Base-by-base conservation (phyloP, 2,113 vertebrate species). In the Percina caprodes region DNA sequence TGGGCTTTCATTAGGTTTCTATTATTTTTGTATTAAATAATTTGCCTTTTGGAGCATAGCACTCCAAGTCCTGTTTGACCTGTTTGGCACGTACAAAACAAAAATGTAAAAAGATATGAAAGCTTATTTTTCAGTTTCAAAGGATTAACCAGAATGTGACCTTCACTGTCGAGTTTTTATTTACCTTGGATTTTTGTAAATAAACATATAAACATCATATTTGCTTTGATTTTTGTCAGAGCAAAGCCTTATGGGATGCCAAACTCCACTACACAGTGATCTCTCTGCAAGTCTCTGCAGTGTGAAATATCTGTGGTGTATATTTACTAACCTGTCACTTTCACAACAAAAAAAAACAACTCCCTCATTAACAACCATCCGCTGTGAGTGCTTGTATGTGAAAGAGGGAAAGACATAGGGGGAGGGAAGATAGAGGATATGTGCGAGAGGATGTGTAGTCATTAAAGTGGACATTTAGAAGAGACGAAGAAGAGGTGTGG, bases 271-370 rank as follows among this genome's bases (percentile, higher is more conserved):
- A 24, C 61, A 79, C 39, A 21, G 46, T 5, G 51, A 70, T 62
- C 42, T 15, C 60, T 67, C 67, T 60, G 58, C 39, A 63, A 72
- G 56, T 76, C 69, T 62, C 75, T 35, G 65, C 71, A 60, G 49
- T 49, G 72, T 71, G 33, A 80, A 45, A 19, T 52, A 54, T 84
- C 75, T 68, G 73, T 46, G 15, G 35, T 51, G 54, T 42, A 54
- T 72, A 42, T 80, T 90, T 76, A 87, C 87, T 23, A 87, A 83
- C 79, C 66, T 82, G 84, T 85, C 79, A 91, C 83, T 83, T 91
- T 83, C 79, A 56, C 79, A 76, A 68, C 65, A 65, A 86, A 88
- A 58, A 88, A 58, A 81, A 70, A 65, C 45, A 89, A 78, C 61
- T 74, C 51, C 74, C 79, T 87, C 83, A 83, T 88, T 87, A 87